A percentile compares a stretch with the other conserved stretches of the same genome.
These are phyloP conservation scores for Hypomecis punctinalis DNA, from an alignment of 2,888 invertebrate species.

Conservation along the genomic window DNA sequence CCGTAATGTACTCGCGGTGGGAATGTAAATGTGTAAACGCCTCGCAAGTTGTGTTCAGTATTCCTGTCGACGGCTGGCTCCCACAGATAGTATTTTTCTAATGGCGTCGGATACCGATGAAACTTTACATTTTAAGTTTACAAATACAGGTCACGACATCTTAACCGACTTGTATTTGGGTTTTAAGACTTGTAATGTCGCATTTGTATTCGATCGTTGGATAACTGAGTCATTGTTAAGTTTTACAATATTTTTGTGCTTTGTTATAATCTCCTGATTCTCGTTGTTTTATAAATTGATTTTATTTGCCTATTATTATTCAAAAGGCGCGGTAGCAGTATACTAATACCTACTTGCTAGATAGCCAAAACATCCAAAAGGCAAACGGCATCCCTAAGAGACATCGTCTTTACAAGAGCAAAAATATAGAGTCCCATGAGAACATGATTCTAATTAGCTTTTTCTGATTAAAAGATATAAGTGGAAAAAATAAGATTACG, in stretches of 20 bases:
- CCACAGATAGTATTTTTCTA: constrained; percentile 47
- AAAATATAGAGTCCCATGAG: no score
- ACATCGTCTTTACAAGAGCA: no score
- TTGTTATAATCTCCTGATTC: neutral
- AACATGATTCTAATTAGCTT: no score
- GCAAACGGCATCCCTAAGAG: no score
- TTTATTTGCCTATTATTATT: neutral
- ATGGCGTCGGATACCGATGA: constrained; percentile 31
- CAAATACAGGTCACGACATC: constrained; percentile 37
- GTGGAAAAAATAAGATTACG: no score
- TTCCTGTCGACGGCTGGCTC: constrained; percentile 57
- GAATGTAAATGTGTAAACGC: constrained; percentile 76
- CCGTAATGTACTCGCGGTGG: constrained; percentile 78
- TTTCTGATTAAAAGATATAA: no score
- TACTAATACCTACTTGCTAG: no score
- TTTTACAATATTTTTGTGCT: neutral
- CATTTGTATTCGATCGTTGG: constrained; percentile 25
- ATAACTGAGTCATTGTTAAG: constrained; percentile 20
- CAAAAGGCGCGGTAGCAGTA: no score
- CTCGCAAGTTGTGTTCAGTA: constrained; percentile 61
- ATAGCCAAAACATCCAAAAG: no score
- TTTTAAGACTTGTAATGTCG: constrained; percentile 24
- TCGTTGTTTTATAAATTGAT: neutral
- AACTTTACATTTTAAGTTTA: constrained; percentile 29
- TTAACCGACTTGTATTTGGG: constrained; percentile 32